Base-by-base conservation (phyloP, 2,113 vertebrate species). In the Atherinomorus stipes region DNA sequence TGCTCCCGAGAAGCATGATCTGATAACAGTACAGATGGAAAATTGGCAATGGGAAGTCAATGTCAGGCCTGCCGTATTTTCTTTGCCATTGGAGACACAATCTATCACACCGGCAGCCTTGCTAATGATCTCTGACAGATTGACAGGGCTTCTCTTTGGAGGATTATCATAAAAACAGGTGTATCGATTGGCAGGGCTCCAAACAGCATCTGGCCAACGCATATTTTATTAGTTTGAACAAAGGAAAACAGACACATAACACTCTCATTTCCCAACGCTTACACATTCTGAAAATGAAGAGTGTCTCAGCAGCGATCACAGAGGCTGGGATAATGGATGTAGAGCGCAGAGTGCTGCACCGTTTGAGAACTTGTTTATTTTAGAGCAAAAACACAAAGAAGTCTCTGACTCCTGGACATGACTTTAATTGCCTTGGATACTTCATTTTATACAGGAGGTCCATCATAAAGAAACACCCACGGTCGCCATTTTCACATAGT, bases 91-190 rank as follows among this genome's bases (percentile, higher is more conserved):
- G 85, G 81, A 83, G 78, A 80, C 73, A 76, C 74, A 85, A 86
- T 84, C 78, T 74, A 90, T 89, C 83, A 66, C 59, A 62, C 60
- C 80, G 61, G 11, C 76, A 67, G 68, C 67, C 68, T 53, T 22
- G 71, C 66, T 93, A 92, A 94, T 88, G 79, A 92, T 89, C 83
- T 88, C 89, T 90, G 91, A 92, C 92, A 91, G 89, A 86, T 76
- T 90, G 92, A 93, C 88, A 87, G 81, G 90, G 64, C 78, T 31
- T 58, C 71, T 87, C 88, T 89, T 85, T 60, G 16, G 81, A 87
- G 85, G 85, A 61, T 85, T 85, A 50, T 88, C 84, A 89, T 86
- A 88, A 88, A 90, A 89, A 86, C 67, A 74, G 79, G 68, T 23
- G 79, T 90, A 94, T 93, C 79, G 92, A 93, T 94, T 88, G 88